phyloP scores from a whole-genome alignment of 2,888 invertebrate genomes.

The Petrolisthes cinctipes region DNA sequence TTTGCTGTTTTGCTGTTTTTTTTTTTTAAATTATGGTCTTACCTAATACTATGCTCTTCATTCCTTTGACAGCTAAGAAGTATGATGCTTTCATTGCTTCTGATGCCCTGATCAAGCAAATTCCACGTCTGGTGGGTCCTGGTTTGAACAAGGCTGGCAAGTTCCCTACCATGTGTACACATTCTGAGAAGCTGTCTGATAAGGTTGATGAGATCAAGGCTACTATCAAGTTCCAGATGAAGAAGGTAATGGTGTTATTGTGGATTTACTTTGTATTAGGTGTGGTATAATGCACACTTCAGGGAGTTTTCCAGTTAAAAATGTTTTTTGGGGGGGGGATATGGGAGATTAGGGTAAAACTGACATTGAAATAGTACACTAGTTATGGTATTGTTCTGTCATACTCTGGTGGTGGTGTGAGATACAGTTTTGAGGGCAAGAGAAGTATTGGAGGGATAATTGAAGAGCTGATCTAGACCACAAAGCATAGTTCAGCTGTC shows the following conservation, averaged over 20 bases:
- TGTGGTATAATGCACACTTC: background rate
- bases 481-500: too few species aligned
- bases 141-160: constrained; percentile 99
- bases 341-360: too few species aligned
- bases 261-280: background rate
- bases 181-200: constrained; percentile 93
- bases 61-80: constrained; percentile 76
- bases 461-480: too few species aligned
- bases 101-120: constrained; percentile 98
- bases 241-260: constrained; percentile 82
- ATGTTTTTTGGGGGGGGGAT: too few species aligned
- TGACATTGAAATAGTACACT: too few species aligned
- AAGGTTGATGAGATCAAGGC: constrained; percentile 99
- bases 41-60: constrained; percentile 52
- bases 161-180: constrained; percentile 97
- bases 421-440: too few species aligned
- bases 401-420: too few species aligned
- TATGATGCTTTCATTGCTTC: constrained; percentile 99
- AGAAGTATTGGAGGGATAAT: too few species aligned
- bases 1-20: background rate
- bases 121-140: constrained; percentile 97
- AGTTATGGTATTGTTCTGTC: too few species aligned
- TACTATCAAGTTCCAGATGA: constrained; percentile 99
- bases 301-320: background rate
- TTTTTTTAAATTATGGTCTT: background rate